A percentile compares a stretch with the other conserved stretches of the same genome.
Evolutionary conservation across 2,797 vertebrate species (phyloP).

Genomic region (Phoebastria nigripes): DNA sequence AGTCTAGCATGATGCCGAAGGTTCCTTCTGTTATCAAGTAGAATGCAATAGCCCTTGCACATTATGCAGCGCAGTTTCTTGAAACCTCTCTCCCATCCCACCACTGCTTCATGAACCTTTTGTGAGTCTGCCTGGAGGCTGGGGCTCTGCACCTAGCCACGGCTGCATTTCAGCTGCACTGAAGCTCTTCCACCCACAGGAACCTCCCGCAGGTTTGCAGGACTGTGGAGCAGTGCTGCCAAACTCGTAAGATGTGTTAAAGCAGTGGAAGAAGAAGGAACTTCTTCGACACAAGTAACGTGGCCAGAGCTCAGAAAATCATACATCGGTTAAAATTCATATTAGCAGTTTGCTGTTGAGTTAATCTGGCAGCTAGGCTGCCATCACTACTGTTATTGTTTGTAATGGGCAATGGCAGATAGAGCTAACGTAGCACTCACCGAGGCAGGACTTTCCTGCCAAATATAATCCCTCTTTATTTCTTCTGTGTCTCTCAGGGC

Average conservation of each 20-base stretch:
- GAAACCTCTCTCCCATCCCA: background rate
- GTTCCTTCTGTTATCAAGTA: background rate
- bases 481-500: background rate
- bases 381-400: background rate
- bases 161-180: background rate
- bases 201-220: rapidly evolving
- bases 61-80: background rate
- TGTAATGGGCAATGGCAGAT: background rate
- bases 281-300: rapidly evolving
- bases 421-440: background rate
- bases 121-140: background rate
- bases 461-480: background rate
- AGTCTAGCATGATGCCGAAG: background rate
- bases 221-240: rapidly evolving
- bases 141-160: background rate
- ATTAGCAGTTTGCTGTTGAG: background rate
- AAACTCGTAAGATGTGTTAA: rapidly evolving
- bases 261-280: background rate
- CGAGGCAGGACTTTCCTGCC: background rate
- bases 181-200: background rate
- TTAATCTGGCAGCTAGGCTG: background rate
- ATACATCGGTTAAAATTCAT: rapidly evolving
- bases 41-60: background rate
- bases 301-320: background rate
- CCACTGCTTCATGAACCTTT: background rate